Conservation (phyloP, 2,797 vertebrate species). For the Oophaga sylvatica region DNA sequence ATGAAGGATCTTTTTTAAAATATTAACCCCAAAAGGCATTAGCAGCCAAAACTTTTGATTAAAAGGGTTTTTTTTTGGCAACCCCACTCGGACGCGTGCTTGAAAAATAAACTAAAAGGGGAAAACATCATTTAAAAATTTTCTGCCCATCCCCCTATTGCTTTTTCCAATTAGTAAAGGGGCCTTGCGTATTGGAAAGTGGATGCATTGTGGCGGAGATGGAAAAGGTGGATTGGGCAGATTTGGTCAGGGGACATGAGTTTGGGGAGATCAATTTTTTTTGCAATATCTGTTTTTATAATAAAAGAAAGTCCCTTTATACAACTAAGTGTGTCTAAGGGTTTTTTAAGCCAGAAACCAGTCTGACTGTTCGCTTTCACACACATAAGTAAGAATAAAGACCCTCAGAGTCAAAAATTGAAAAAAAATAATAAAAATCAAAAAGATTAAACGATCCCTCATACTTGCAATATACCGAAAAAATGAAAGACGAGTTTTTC, state of each 20-base stretch:
- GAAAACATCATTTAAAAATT: slow-evolving; percentile 2
- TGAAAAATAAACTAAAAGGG: background rate
- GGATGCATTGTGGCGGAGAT: no score
- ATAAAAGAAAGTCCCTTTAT: background rate
- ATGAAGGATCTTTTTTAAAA: slow-evolving; percentile 40
- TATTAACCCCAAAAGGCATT: slow-evolving; percentile 20
- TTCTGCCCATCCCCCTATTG: background rate
- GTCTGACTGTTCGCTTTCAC: no score
- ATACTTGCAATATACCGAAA: no score
- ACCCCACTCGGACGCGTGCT: background rate
- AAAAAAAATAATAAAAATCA: no score
- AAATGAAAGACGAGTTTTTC: no score
- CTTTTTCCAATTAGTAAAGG: background rate
- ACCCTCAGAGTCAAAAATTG: no score
- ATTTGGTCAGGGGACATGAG: background rate
- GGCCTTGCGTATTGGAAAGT: background rate
- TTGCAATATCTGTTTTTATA: background rate
- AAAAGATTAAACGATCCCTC: no score
- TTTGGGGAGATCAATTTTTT: background rate
- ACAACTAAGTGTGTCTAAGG: no score
- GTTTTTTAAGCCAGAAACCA: no score
- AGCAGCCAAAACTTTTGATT: slow-evolving; percentile 10
- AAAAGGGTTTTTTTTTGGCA: slow-evolving; percentile 19
- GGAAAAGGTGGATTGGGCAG: background rate
- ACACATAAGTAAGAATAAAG: no score